Conservation (phyloP, 2,797 vertebrate species). For the Gorsachius magnificus region DNA sequence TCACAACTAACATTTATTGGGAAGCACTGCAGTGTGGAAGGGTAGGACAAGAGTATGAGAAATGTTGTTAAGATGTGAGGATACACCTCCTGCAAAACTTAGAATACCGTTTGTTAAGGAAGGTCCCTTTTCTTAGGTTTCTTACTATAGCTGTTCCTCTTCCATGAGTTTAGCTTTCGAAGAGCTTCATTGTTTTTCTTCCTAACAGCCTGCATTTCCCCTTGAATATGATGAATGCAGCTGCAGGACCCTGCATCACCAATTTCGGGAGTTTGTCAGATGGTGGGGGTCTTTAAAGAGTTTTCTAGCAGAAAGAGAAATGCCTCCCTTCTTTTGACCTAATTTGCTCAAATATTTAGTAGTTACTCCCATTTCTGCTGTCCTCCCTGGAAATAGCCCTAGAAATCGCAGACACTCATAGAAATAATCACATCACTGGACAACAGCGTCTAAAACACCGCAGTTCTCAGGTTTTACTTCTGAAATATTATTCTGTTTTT, state of each 20-base stretch:
- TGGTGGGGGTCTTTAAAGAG: not conserved
- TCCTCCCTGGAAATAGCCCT: not conserved
- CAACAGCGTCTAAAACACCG: not conserved
- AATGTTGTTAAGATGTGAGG: not conserved
- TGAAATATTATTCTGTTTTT: not conserved
- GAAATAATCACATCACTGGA: not conserved
- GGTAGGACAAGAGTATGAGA: not conserved
- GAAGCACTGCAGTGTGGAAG: not conserved
- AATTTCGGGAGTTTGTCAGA: not conserved
- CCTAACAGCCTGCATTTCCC: not conserved
- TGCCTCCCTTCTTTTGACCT: not conserved
- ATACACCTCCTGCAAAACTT: not conserved
- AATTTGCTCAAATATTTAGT: not conserved
- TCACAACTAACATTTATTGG: not conserved
- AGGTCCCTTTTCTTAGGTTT: not conserved
- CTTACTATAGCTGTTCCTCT: not conserved
- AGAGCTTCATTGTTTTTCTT: conserved; percentile 14
- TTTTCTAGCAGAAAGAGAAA: not conserved
- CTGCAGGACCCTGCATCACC: not conserved
- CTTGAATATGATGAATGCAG: conserved; percentile 16
- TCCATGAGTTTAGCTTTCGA: not conserved
- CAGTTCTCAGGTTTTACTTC: not conserved
- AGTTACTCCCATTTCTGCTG: not conserved
- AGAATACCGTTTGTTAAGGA: not conserved
- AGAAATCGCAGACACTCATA: not conserved